Evolutionary conservation across 2,888 invertebrate genomes (phyloP), one percentile per base, ranked within the genome.

Genomic region (Julus scandinavius): DNA sequence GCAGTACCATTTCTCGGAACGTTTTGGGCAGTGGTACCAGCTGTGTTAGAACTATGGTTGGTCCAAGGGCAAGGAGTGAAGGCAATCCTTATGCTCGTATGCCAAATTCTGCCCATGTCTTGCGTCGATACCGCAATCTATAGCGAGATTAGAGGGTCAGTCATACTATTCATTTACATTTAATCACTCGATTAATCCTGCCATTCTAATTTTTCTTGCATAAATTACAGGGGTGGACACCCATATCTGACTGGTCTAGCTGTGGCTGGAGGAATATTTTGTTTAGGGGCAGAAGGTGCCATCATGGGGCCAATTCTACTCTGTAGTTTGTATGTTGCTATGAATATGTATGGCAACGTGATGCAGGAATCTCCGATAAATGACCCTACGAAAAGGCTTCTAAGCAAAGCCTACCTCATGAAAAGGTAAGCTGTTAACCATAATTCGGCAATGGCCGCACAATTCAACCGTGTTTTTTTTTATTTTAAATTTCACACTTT

Each of bases 241-340:
- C 99, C 99, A 0, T 99, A 99, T 93, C 94, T 99, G 89, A 99
- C 99, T 11, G 99, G 98, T 58, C 93, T 99, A 88, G 97, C 99
- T 2, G 98, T 99, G 91, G 99, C 98, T 29, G 99, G 99, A 15
- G 99, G 99, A 86, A 97, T 99, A 91, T 98, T 98, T 93, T 99
- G 98, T 94, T 94, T 99, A 90, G 99, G 99, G 0, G 95, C 98
- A 88, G 97, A 99, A 93, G 99, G 99, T 0, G 99, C 99, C 1
- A 97, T 99, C 90, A 96, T 99, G 89, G 99, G 99, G 0, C 99
- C 99, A 0, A 94, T 99, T 50, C 94, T 99, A 87, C 94, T 99
- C 0, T 99, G 99, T 92, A 97, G 97, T 91, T 95, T 99, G 88
- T 96, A 99, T 93, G 99, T 99, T 1, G 96, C 96, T 20, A 95